phyloP scores from a whole-genome alignment of 2,113 vertebrate genomes.

The Sialia sialis region DNA sequence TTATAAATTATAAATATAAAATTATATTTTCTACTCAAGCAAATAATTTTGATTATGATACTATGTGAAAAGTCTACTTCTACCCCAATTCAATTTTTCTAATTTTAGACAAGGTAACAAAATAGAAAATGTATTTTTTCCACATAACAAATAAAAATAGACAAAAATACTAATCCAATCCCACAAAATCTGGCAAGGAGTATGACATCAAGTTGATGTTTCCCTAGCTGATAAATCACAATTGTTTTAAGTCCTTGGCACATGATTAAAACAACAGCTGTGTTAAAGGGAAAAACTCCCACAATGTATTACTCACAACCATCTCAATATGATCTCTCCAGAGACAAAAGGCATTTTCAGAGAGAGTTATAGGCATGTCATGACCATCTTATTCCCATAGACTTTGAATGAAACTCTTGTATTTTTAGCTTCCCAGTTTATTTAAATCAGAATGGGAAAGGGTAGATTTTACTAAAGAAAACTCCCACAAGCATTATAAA shows the following conservation, averaged over 20 bases:
- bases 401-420: not conserved
- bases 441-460: not conserved
- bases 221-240: conserved; percentile 51
- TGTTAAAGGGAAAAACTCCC: conserved; percentile 50
- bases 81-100: not conserved
- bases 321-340: conserved; percentile 29
- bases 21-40: not conserved
- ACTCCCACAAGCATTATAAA: not conserved
- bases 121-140: conserved; percentile 18
- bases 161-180: not conserved
- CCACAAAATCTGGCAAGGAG: conserved; percentile 10
- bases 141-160: conserved; percentile 11
- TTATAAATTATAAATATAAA: not conserved
- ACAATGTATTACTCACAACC: conserved; percentile 47
- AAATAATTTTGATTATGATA: not conserved
- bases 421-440: conserved; percentile 6
- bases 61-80: not conserved
- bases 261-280: conserved; percentile 70
- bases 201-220: not conserved
- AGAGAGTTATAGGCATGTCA: not conserved
- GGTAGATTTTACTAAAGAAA: not conserved
- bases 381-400: conserved; percentile 1
- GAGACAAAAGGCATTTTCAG: conserved; percentile 47
- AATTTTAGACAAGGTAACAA: conserved; percentile 37
- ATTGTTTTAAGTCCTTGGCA: conserved; percentile 66